Evolutionary conservation across 1,140 invertebrate species (phyloP), one percentile per base, ranked within the genome.

Genomic region (Galleria mellonella): DNA sequence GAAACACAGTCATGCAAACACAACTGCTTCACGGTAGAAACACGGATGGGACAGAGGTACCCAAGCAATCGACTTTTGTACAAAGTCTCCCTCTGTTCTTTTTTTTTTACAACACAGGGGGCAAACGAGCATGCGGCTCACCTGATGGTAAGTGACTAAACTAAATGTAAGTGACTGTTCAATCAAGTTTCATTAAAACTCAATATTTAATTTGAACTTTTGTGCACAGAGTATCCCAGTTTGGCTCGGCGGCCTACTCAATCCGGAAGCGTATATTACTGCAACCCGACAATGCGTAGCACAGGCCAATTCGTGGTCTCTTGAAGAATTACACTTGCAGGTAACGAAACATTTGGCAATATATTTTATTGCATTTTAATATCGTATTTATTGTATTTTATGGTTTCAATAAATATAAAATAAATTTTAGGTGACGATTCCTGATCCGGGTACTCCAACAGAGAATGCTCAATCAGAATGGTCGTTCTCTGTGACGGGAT

Each of bases 261-360:
- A 98, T 83, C 97, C 98, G 0, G 98, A 99, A 83, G 98, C 98
- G 6, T 99, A 99, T 75, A 97, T 99, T 38, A 99, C 98, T 0
- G 98, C 98, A 9, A 99, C 98, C 1, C 89, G 98, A 14, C 97
- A 99, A 68, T 99, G 96, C 73, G 96, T 99, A 15, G 97, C 97
- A 0, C 97, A 99, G 85, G 94, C 93, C 0, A 95, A 95, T 59
- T 94, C 93, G 51, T 96, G 94, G 94, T 93, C 98, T 0, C 87
- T 99, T 5, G 98, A 99, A 86, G 98, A 99, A 85, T 88, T 99
- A 0, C 91, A 95, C 35, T 87, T 99, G 36, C 95, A 99, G 75
- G 95, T 96, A n/a, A 89, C 6, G 17, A 2, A 23, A 23, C 17
- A 23, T 23, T n/a, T 11, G 28, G 14, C 29, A 12, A 5, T 30